Percentiles rank a stretch among this genome's conserved stretches.
Conservation (phyloP, 2,888 invertebrate genomes). For the Amphipoea oculea region DNA sequence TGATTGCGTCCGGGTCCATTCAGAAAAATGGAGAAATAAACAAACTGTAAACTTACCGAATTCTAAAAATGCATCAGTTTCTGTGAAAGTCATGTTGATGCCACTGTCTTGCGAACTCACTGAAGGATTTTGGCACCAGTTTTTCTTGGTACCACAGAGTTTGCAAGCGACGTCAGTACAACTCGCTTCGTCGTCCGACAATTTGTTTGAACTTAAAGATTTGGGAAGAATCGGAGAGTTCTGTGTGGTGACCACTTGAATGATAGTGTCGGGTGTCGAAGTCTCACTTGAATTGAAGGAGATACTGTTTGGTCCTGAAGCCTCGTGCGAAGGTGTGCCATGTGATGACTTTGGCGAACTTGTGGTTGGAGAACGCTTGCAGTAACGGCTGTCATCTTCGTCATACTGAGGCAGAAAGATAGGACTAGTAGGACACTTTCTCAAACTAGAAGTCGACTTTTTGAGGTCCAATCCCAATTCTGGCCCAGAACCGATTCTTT, state of each 20-base stretch:
- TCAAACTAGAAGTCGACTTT: slow-evolving; percentile 75
- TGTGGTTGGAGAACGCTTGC: slow-evolving; percentile 78
- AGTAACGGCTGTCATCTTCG: slow-evolving; percentile 79
- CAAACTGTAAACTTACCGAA: slow-evolving; percentile 79
- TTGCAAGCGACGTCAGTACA: slow-evolving; percentile 86
- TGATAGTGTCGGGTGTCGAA: slow-evolving; percentile 89
- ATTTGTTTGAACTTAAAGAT: slow-evolving; percentile 89
- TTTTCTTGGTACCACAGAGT: slow-evolving; percentile 89
- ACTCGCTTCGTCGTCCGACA: slow-evolving; percentile 90
- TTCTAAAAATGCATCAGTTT: slow-evolving; percentile 91
- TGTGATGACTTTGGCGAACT: slow-evolving; percentile 86
- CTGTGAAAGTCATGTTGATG: slow-evolving; percentile 93
- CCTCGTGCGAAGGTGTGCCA: slow-evolving; percentile 84
- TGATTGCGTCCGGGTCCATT: slow-evolving; percentile 35
- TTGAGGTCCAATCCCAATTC: slow-evolving; percentile 85
- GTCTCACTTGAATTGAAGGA: slow-evolving; percentile 90
- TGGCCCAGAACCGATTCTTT: slow-evolving; percentile 86
- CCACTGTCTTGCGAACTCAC: slow-evolving; percentile 95
- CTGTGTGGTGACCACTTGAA: slow-evolving; percentile 86
- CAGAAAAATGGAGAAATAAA: slow-evolving; percentile 19
- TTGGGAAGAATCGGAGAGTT: slow-evolving; percentile 87
- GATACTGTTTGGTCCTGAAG: slow-evolving; percentile 86
- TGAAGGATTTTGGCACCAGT: slow-evolving; percentile 92
- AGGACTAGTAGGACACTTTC: slow-evolving; percentile 88
- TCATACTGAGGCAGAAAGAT: slow-evolving; percentile 80